phyloP scores from a whole-genome alignment of 1,140 invertebrate genomes.

The Colletes gigas region DNA sequence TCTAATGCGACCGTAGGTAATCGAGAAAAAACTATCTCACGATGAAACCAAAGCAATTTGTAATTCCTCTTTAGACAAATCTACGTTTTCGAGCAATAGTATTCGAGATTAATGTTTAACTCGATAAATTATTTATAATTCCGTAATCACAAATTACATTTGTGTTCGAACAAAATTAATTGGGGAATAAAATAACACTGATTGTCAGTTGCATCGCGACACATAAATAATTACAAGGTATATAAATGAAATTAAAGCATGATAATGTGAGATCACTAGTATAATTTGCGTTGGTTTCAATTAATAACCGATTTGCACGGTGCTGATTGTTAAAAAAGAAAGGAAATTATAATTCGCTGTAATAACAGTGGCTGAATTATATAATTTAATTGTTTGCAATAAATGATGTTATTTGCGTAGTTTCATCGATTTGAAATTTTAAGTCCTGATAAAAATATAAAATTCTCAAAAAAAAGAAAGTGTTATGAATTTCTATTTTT shows the following conservation, averaged over 20 bases:
- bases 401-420: no score
- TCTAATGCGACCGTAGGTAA: neutral
- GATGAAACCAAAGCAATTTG: neutral
- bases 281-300: neutral
- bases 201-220: neutral
- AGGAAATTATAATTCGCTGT: no score
- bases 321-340: no score
- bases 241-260: neutral
- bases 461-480: no score
- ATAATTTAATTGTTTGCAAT: no score
- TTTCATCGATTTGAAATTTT: no score
- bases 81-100: neutral
- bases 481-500: neutral
- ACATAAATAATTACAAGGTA: neutral
- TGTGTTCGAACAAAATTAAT: neutral
- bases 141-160: no score
- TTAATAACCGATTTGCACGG: no score
- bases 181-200: neutral
- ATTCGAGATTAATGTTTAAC: neutral
- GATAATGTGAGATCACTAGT: neutral
- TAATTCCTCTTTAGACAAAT: neutral
- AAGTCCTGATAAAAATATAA: no score
- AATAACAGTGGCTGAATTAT: no score
- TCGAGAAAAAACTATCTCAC: neutral
- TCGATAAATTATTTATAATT: neutral